These are phyloP conservation scores for Erebia ligea DNA, from an alignment of 2,888 invertebrate species.

Conservation along the genomic window DNA sequence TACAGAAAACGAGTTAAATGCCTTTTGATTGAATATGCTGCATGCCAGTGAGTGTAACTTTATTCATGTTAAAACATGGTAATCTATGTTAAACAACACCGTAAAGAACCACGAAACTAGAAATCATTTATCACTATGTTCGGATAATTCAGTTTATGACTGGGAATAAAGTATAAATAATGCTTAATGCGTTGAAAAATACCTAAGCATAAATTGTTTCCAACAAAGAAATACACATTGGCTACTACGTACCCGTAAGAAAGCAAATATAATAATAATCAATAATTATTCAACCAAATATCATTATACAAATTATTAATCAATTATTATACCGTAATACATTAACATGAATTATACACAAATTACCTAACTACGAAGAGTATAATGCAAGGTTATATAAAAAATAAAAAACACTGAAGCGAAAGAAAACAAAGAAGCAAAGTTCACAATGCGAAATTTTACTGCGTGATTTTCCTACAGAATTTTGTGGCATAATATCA, in stretches of 20 bases:
- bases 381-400: not conserved
- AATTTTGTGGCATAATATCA: too few species aligned
- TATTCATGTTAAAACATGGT: too few species aligned
- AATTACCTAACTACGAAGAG: not conserved
- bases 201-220: not conserved
- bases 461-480: too few species aligned
- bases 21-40: too few species aligned
- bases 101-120: too few species aligned
- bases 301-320: not conserved
- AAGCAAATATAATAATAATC: slow-evolving; percentile 12
- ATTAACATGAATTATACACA: not conserved
- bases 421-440: too few species aligned
- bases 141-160: not conserved
- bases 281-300: not conserved
- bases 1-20: too few species aligned
- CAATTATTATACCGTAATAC: not conserved
- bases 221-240: slow-evolving; percentile 11
- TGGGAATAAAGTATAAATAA: not conserved
- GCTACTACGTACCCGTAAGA: slow-evolving; percentile 8
- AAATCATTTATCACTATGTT: not conserved
- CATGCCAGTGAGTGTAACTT: too few species aligned
- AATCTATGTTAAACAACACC: too few species aligned
- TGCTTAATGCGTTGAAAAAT: not conserved
- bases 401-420: not conserved
- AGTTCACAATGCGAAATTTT: too few species aligned